These are phyloP conservation scores for Achatina immaculata DNA, from an alignment of 1,140 invertebrate species.

Conservation along the genomic window DNA sequence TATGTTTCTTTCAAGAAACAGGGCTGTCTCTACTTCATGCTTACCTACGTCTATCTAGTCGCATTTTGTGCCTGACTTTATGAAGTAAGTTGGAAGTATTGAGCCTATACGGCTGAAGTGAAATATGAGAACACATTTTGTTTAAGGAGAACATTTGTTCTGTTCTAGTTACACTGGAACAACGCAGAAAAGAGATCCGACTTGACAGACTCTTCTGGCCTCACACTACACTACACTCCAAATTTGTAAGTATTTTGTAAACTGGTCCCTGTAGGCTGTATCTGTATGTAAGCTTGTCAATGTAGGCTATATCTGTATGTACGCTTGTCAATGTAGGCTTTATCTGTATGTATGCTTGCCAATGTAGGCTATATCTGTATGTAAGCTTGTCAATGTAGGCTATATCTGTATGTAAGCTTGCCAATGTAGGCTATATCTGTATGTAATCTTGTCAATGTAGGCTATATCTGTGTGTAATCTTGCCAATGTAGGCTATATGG, in stretches of 20 bases:
- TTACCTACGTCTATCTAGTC: not conserved
- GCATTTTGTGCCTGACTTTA: not conserved
- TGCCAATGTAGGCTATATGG: too few relatives aligned
- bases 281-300: too few relatives aligned
- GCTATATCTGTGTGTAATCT: too few relatives aligned
- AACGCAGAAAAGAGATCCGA: not conserved
- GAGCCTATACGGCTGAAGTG: not conserved
- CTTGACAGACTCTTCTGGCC: not conserved
- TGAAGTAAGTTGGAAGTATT: not conserved
- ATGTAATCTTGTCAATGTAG: too few relatives aligned
- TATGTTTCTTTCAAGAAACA: too few relatives aligned
- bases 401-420: too few relatives aligned
- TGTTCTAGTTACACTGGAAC: slow-evolving; percentile 8
- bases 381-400: too few relatives aligned
- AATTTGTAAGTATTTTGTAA: not conserved
- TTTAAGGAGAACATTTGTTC: not conserved
- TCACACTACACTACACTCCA: slow-evolving; percentile 8
- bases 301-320: too few relatives aligned
- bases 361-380: too few relatives aligned
- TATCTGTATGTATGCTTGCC: not conserved
- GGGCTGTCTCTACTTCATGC: not conserved
- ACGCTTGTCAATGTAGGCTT: too few relatives aligned
- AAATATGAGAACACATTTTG: not conserved
- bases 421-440: too few relatives aligned
- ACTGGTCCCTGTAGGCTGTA: too few relatives aligned